Conservation (phyloP, 2,797 vertebrate genomes). For the Anguilla megastoma region DNA sequence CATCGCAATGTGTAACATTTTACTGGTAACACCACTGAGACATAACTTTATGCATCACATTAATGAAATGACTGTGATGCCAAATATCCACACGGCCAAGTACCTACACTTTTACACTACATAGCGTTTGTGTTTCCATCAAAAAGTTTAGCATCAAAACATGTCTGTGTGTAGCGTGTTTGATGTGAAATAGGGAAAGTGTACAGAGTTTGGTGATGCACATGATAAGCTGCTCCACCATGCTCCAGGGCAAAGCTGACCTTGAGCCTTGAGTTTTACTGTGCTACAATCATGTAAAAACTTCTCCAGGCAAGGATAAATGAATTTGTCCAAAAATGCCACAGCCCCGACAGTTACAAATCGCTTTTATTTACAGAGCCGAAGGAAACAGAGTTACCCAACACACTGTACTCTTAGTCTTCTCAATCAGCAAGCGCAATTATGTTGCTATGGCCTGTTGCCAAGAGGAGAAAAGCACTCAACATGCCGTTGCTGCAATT, state of each 20-base stretch:
- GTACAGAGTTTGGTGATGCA: no score
- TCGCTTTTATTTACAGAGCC: conserved; percentile 4
- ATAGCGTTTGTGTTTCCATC: not conserved
- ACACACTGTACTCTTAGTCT: not conserved
- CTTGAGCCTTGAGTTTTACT: not conserved
- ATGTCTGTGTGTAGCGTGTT: not conserved
- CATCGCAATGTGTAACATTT: not conserved
- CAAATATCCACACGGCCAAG: not conserved
- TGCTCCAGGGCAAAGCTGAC: not conserved
- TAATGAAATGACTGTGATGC: not conserved
- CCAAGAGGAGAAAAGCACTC: not conserved
- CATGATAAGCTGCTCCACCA: not conserved
- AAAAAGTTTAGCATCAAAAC: not conserved
- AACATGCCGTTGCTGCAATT: not conserved
- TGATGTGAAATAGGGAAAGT: not conserved
- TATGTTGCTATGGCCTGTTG: not conserved
- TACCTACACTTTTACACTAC: not conserved
- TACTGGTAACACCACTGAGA: not conserved
- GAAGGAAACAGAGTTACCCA: not conserved
- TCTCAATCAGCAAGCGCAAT: not conserved
- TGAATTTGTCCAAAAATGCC: not conserved
- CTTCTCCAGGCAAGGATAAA: not conserved
- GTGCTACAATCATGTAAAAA: not conserved
- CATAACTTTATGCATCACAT: not conserved
- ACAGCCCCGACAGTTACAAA: not conserved